Evolutionary conservation across 2,113 vertebrate species (phyloP).

Genomic region (Leptobrachium leishanense): DNA sequence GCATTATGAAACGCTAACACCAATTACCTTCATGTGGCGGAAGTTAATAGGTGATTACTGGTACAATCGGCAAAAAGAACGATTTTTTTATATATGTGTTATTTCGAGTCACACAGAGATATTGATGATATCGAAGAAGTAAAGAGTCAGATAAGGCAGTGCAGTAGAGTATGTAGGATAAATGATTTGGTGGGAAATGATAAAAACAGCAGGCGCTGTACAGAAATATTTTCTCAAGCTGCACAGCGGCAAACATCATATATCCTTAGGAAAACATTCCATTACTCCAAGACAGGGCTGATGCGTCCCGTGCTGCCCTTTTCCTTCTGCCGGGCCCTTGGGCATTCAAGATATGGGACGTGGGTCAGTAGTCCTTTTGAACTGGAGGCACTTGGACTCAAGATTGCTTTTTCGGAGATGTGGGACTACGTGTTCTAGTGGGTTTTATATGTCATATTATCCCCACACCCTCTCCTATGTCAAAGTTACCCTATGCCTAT

Average conservation of each 20-base stretch:
- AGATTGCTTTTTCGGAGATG: too few species aligned
- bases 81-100: slow-evolving; percentile 15
- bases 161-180: slow-evolving; percentile 5
- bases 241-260: background rate
- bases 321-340: background rate
- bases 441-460: too few species aligned
- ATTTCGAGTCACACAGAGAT: slow-evolving; percentile 17
- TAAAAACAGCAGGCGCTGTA: slow-evolving; percentile 18
- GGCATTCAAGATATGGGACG: slow-evolving; percentile 1
- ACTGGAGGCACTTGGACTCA: too few species aligned
- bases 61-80: slow-evolving; percentile 10
- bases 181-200: slow-evolving; percentile 27
- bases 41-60: slow-evolving; percentile 25
- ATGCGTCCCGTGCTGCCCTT: slow-evolving; percentile 17
- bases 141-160: slow-evolving; percentile 40
- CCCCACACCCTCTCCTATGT: too few species aligned
- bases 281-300: slow-evolving; percentile 28
- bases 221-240: background rate
- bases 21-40: slow-evolving; percentile 27
- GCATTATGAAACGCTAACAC: background rate
- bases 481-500: too few species aligned
- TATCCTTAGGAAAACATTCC: slow-evolving; percentile 1
- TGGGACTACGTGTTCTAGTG: too few species aligned
- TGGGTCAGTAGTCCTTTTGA: too few species aligned
- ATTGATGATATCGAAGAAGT: slow-evolving; percentile 23